Percentiles rank a stretch among this genome's conserved stretches.
phyloP scores from a whole-genome alignment of 2,888 invertebrate genomes.

The Melitaea athalia region DNA sequence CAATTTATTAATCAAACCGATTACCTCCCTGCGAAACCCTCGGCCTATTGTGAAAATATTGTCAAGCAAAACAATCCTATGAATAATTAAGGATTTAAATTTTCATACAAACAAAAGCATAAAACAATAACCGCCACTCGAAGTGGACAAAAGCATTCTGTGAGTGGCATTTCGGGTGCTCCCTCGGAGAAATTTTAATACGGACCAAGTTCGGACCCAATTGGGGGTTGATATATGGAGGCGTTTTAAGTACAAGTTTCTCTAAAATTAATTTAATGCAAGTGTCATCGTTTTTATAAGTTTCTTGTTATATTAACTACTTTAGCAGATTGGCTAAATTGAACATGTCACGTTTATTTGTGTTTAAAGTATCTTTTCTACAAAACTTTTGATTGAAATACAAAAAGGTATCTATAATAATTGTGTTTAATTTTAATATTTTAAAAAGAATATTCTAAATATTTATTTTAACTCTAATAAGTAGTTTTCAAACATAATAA shows the following conservation, averaged over 20 bases:
- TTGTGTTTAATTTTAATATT: too few species aligned
- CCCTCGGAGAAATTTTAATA: conserved; percentile 66
- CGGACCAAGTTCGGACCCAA: conserved; percentile 43
- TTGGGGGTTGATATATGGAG: conserved; percentile 31
- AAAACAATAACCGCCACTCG: conserved; percentile 78
- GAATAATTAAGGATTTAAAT: conserved; percentile 83
- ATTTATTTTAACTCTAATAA: too few species aligned
- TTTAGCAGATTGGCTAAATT: neutral
- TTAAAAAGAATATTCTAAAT: too few species aligned
- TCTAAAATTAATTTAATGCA: conserved; percentile 20
- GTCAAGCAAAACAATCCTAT: conserved; percentile 79
- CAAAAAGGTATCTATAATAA: too few species aligned
- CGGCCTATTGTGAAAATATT: conserved; percentile 81
- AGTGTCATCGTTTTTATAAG: neutral
- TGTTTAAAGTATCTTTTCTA: too few species aligned
- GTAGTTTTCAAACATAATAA: too few species aligned
- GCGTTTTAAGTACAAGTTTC: conserved; percentile 24
- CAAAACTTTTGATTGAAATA: too few species aligned
- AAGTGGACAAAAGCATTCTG: conserved; percentile 78
- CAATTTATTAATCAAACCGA: conserved; percentile 83
- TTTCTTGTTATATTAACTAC: neutral
- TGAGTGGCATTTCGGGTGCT: conserved; percentile 69
- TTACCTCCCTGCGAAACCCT: conserved; percentile 75
- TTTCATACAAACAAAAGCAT: conserved; percentile 78
- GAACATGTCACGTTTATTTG: too few species aligned